Evolutionary conservation across 2,113 vertebrate species (phyloP), one percentile per base, ranked within the genome.

Genomic region (Phycodurus eques): DNA sequence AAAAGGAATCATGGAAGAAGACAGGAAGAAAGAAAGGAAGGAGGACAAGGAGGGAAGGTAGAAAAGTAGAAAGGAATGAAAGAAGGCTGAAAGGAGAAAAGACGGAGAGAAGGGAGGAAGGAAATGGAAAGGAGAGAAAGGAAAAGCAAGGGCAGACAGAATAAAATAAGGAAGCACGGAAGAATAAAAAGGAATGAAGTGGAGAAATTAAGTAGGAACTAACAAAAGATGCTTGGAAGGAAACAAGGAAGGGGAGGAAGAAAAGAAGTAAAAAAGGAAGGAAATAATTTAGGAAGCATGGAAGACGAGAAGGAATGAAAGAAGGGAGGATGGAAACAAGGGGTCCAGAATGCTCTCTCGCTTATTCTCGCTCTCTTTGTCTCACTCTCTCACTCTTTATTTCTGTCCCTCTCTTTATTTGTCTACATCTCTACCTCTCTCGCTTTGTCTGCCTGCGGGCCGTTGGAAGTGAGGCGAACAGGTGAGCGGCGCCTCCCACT

Each of bases 391-490:
- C 11, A n/a, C n/a, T 22, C 7, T 8, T n/a, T 56, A 8, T 22
- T 22, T 56, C 53, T 56, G 20, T 56, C 53, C 10, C 54, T 59
- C 22, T 27, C 11, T 31, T 4, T 59, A 22, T 27, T 11, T 31
- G 3, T 13, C 56, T 31, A 4, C 27, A 31, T 59, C 12, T 59
- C 4, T 59, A 7, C 8, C 56, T 60, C 27, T 35, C 31, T 61
- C 56, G 70, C 72, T 72, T 73, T n/a, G 68, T 59, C 73, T 56
- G 60, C 70, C 86, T 78, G 82, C 88, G 85, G 79, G 76, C 85
- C 83, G 82, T 90, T 83, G 84, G 83, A 88, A 91, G 86, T 83
- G 68, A 80, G 14, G 70, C 79, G 88, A 85, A 86, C 87, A 89
- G 85, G 83, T 86, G 80, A 61, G 8, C 13, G 81, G 87, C 86